phyloP scores from a whole-genome alignment of 2,888 invertebrate species.

The Drosophila basisetae region DNA sequence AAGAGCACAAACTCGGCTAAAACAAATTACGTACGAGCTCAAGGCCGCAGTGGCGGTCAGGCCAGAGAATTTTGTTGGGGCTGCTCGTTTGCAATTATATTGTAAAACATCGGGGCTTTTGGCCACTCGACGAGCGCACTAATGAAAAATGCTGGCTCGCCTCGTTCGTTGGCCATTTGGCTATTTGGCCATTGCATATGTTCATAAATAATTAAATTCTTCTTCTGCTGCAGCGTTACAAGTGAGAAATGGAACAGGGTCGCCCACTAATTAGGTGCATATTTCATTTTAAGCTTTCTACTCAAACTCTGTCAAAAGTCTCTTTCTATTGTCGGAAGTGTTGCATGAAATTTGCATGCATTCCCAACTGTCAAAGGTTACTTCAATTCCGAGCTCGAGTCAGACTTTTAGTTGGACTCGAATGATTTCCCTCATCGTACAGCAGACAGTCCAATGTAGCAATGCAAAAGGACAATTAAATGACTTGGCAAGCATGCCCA shows the following conservation, averaged over 20 bases:
- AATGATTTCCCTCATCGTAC: conserved; percentile 30
- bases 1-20: conserved; percentile 48
- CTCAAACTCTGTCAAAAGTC: conserved; percentile 46
- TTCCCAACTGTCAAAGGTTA: conserved; percentile 32
- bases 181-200: conserved; percentile 58
- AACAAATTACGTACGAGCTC: conserved; percentile 73
- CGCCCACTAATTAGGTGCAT: conserved; percentile 68
- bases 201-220: conserved; percentile 77
- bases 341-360: conserved; percentile 64
- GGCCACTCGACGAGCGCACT: conserved; percentile 59
- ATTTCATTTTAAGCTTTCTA: conserved; percentile 43
- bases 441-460: conserved; percentile 37
- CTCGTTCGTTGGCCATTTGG: conserved; percentile 16
- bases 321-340: conserved; percentile 42
- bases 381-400: neutral
- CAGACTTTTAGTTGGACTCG: conserved; percentile 15
- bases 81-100: conserved; percentile 66
- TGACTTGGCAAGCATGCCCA: neutral
- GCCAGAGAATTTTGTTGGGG: conserved; percentile 44
- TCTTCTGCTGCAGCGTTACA: conserved; percentile 22
- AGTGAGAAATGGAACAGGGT: conserved; percentile 62
- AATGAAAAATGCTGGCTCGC: conserved; percentile 68
- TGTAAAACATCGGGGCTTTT: conserved; percentile 59
- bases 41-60: conserved; percentile 73
- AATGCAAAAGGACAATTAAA: conserved; percentile 2